Conservation (phyloP, 2,888 invertebrate species). For the Neoaliturus tenellus region DNA sequence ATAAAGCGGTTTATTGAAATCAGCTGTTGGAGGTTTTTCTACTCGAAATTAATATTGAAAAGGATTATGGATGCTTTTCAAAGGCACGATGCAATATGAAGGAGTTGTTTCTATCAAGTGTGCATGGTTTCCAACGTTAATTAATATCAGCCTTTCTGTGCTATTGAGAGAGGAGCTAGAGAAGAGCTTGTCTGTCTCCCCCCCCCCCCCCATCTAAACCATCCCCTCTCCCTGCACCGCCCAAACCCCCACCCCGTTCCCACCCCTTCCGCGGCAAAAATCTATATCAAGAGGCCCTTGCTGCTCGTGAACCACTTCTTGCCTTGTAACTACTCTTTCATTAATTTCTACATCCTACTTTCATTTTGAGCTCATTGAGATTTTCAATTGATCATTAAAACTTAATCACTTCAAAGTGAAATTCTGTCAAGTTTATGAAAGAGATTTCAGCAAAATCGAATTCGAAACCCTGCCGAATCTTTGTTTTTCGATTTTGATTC, state of each 20-base stretch:
- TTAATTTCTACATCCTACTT: conserved; percentile 13
- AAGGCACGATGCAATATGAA: neutral
- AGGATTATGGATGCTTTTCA: neutral
- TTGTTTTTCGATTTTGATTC: too few relatives aligned
- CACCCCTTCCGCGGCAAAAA: neutral
- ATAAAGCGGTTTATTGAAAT: neutral
- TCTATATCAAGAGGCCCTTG: conserved; percentile 29
- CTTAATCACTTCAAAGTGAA: neutral
- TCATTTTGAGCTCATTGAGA: neutral
- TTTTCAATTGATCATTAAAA: neutral
- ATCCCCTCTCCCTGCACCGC: neutral
- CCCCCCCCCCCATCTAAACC: neutral
- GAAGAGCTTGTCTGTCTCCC: neutral
- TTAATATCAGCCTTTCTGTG: conserved; percentile 3
- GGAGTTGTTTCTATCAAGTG: conserved; percentile 11
- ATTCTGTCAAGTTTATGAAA: neutral
- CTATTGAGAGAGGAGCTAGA: neutral
- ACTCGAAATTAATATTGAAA: conserved; percentile 2
- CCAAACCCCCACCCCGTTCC: neutral
- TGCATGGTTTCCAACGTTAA: conserved; percentile 1
- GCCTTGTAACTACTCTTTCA: conserved; percentile 14
- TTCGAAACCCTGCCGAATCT: too few relatives aligned
- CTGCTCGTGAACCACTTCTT: conserved; percentile 12
- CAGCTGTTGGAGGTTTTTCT: neutral
- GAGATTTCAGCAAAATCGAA: too few relatives aligned